Conservation (phyloP, 2,797 vertebrate species). For the Ctenopoma kingsleyae region DNA sequence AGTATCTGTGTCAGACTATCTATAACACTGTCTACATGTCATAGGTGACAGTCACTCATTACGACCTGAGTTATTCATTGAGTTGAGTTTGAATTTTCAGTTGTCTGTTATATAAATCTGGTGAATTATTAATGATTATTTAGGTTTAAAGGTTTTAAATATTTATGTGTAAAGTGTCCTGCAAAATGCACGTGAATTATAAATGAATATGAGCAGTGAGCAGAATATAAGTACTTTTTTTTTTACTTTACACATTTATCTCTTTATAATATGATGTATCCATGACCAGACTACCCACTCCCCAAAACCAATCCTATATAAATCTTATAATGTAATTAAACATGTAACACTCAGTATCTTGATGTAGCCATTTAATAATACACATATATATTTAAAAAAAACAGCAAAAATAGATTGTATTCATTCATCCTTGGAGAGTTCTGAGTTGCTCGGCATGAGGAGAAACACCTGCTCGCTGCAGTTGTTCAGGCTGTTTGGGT, state of each 20-base stretch:
- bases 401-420: slow-evolving; percentile 14
- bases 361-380: slow-evolving; percentile 20
- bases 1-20: neutral
- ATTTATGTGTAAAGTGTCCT: slow-evolving; percentile 47
- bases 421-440: slow-evolving; percentile 61
- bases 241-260: slow-evolving; percentile 26
- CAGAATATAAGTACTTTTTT: too few relatives aligned
- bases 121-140: slow-evolving; percentile 56
- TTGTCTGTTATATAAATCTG: slow-evolving; percentile 12
- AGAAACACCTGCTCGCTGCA: slow-evolving; percentile 74
- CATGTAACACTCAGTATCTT: slow-evolving; percentile 24
- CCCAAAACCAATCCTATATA: slow-evolving; percentile 11
- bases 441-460: slow-evolving; percentile 53
- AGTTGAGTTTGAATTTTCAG: slow-evolving; percentile 24
- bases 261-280: slow-evolving; percentile 28
- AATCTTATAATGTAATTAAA: slow-evolving; percentile 58
- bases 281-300: slow-evolving; percentile 5
- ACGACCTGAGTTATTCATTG: neutral
- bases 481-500: slow-evolving; percentile 49
- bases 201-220: too few relatives aligned
- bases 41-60: neutral
- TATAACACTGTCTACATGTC: slow-evolving; percentile 26
- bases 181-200: slow-evolving; percentile 51
- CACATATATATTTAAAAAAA: slow-evolving; percentile 6
- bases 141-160: slow-evolving; percentile 56